Conservation (phyloP, 1,140 invertebrate species). For the Heliconius himera region DNA sequence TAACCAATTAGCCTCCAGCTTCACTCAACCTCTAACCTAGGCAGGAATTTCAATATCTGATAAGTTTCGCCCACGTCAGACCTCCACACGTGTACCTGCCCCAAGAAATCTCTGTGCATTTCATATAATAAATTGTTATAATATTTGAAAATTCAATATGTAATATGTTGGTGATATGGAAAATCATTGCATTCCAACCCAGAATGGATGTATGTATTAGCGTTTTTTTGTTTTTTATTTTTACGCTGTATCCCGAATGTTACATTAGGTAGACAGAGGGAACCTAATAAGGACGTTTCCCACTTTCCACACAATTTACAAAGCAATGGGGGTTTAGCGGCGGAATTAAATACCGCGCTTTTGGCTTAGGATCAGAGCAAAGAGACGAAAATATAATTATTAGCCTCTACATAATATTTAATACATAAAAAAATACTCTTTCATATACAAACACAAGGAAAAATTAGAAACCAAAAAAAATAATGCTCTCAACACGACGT, state of each 20-base stretch:
- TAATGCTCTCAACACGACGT: not conserved
- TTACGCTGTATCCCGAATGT: too few relatives aligned
- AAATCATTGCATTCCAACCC: not conserved
- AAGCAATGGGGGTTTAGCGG: too few relatives aligned
- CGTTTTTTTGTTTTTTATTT: too few relatives aligned
- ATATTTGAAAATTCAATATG: not conserved
- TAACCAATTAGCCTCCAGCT: not conserved
- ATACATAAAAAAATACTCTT: not conserved
- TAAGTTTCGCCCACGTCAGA: not conserved
- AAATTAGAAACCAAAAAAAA: conserved; percentile 1
- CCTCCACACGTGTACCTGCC: not conserved
- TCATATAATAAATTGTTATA: not conserved
- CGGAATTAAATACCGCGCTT: too few relatives aligned
- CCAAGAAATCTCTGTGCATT: not conserved
- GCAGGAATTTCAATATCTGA: not conserved
- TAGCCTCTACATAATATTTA: not conserved
- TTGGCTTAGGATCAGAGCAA: too few relatives aligned
- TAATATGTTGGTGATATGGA: not conserved
- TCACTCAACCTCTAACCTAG: not conserved
- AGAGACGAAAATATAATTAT: too few relatives aligned
- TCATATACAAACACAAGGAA: not conserved
- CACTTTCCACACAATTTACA: too few relatives aligned
- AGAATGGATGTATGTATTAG: too few relatives aligned
- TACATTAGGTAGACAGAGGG: too few relatives aligned
- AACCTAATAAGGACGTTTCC: too few relatives aligned